Conservation (phyloP, 2,888 invertebrate species). For the Cyclophora punctaria region DNA sequence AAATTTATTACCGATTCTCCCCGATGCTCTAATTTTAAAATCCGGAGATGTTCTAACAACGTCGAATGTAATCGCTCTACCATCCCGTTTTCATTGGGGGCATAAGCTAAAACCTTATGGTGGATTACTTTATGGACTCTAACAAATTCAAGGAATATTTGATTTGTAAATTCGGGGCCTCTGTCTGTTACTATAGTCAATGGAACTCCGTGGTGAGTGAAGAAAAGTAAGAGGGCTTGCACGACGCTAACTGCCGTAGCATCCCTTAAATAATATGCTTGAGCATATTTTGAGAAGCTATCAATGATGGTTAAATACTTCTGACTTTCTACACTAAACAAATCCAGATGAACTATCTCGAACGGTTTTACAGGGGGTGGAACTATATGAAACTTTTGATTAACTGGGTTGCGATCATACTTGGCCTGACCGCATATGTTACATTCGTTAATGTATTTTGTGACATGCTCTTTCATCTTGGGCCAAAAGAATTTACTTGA, state of each 20-base stretch:
- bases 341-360: conserved; percentile 17
- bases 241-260: conserved; percentile 14
- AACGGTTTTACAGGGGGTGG: conserved; percentile 11
- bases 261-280: conserved; percentile 15
- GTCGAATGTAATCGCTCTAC: conserved; percentile 11
- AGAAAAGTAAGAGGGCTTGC: conserved; percentile 13
- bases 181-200: conserved; percentile 16
- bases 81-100: conserved; percentile 15
- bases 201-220: conserved; percentile 15
- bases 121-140: conserved; percentile 13
- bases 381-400: conserved; percentile 4
- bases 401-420: conserved; percentile 3
- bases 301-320: conserved; percentile 19
- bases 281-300: conserved; percentile 14
- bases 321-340: conserved; percentile 8
- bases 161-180: conserved; percentile 5
- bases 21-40: conserved; percentile 3
- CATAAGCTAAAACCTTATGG: conserved; percentile 8
- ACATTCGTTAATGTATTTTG: conserved; percentile 2
- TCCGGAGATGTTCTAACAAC: neutral
- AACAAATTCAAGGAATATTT: conserved; percentile 6
- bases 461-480: conserved; percentile 1
- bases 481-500: conserved; percentile 1
- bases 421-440: conserved; percentile 14
- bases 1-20: conserved; percentile 4